Conservation (phyloP, 2,797 vertebrate species). For the Glossophaga mutica region DNA sequence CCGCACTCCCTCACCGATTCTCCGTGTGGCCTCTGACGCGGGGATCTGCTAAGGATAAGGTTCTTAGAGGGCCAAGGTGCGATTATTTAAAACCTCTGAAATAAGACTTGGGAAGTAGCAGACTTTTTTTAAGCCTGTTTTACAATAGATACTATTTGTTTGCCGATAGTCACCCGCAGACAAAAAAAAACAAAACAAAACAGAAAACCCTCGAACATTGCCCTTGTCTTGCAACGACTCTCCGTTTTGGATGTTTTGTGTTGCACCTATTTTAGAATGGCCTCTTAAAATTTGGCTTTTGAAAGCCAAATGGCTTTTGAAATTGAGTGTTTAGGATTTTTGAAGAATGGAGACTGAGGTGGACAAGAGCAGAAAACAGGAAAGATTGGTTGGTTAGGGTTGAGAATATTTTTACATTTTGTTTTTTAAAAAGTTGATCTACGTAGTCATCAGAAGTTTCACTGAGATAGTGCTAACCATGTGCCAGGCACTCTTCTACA, state of each 20-base stretch:
- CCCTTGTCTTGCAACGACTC: background rate
- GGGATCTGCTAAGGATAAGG: background rate
- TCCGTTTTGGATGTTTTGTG: background rate
- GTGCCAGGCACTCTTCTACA: background rate
- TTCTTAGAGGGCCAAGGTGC: background rate
- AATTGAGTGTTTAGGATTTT: background rate
- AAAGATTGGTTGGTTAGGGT: background rate
- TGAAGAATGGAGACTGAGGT: background rate
- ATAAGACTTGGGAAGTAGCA: background rate
- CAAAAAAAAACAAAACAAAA: no score
- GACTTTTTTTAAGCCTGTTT: background rate
- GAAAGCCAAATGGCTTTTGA: slow-evolving; percentile 7
- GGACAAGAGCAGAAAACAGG: background rate
- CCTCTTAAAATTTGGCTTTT: background rate
- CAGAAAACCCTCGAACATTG: background rate
- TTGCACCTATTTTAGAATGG: background rate
- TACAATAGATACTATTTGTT: background rate
- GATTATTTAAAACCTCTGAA: background rate
- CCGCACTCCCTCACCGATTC: background rate
- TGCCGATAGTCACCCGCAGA: background rate
- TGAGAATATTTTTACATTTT: background rate
- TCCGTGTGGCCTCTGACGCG: background rate
- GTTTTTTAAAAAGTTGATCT: background rate
- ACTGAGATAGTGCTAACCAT: background rate
- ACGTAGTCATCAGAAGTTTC: background rate